Percentiles rank a stretch among this genome's conserved stretches.
Evolutionary conservation across 1,140 invertebrate genomes (phyloP).

Genomic region (Prorops nasuta): DNA sequence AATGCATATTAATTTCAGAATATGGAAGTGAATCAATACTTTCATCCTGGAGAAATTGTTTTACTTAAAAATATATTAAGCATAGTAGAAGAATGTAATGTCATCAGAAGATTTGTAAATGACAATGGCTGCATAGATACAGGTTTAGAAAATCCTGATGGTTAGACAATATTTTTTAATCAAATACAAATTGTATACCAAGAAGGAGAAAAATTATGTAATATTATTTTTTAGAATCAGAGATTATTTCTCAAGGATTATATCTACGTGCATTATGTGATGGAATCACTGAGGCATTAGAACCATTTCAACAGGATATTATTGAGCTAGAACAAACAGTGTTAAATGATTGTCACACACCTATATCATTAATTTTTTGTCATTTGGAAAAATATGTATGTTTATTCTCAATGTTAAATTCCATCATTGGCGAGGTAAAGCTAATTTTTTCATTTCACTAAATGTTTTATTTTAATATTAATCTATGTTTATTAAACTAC

Average conservation of each 20-base stretch:
- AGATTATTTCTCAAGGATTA: conserved; percentile 41
- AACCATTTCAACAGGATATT: conserved; percentile 60
- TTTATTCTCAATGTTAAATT: conserved; percentile 57
- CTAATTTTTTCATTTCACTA: conserved; percentile 1
- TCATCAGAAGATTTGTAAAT: conserved; percentile 41
- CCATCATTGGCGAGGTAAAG: conserved; percentile 56
- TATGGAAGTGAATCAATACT: conserved; percentile 40
- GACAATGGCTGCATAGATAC: conserved; percentile 11
- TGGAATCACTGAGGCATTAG: conserved; percentile 60
- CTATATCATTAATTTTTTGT: conserved; percentile 57
- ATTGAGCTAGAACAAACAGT: conserved; percentile 57
- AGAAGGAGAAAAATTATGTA: neutral
- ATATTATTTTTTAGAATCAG: conserved; percentile 20
- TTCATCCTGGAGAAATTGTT: conserved; percentile 48
- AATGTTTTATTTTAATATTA: conserved; percentile 4
- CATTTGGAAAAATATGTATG: conserved; percentile 56
- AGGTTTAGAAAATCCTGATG: conserved; percentile 8
- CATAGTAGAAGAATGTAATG: conserved; percentile 44
- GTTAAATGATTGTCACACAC: conserved; percentile 56
- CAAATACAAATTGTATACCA: conserved; percentile 4
- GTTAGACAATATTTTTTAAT: conserved; percentile 1
- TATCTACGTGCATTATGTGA: conserved; percentile 64
- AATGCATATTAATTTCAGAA: conserved; percentile 30
- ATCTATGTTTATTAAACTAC: neutral
- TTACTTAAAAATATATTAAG: conserved; percentile 44